Base-by-base conservation (phyloP, 2,888 invertebrate genomes). In the Venustoraphidia nigricollis region DNA sequence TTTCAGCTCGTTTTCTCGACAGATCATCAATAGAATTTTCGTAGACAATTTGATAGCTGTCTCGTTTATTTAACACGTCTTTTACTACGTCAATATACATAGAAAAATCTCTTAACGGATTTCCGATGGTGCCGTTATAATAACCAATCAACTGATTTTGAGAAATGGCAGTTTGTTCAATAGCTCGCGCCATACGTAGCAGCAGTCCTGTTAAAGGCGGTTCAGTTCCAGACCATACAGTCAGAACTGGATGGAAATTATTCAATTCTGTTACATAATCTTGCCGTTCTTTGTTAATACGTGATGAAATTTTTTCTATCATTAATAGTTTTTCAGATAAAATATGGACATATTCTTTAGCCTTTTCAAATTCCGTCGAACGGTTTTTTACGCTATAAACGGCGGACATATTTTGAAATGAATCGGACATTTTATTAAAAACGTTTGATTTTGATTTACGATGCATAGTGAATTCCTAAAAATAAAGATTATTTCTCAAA, bases 61-160 rank as follows among this genome's bases (percentile, higher is more conserved):
- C 82, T 36, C 83, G 64, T 51, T 78, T 71, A 46, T 69, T 65
- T 36, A 82, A 59, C 11, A 79, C 77, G 56, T 77, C 79, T 64
- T 79, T 79, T 8, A 81, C 77, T 38, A 79, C 77, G 53, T 82
- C 81, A 44, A 80, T 69, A 57, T 81, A 82, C 46, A 75, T 66
- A 27, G 78, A 63, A 58, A 82, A 82, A 58, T 83, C 83, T 56
- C 70, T 66, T 54, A 73, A 67, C 8, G 73, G 71, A 53, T 65
- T 67, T 2, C 66, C 63, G 41, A 69, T 59, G 10, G 62, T 62
- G 47, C 64, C 65, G n/a, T 59, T 56, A 55, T 67, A 66, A 53
- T 61, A 61, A 46, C 60, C 60, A 17, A 73, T 60, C 40, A 75
- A 59, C 46, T 66, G 66, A 53, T 67, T 68, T 57, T 75, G 71